Evolutionary conservation across 37 sponge, comb jelly and placozoan genomes (phyloP).

Genomic region (Cliona cf. orientalis): DNA sequence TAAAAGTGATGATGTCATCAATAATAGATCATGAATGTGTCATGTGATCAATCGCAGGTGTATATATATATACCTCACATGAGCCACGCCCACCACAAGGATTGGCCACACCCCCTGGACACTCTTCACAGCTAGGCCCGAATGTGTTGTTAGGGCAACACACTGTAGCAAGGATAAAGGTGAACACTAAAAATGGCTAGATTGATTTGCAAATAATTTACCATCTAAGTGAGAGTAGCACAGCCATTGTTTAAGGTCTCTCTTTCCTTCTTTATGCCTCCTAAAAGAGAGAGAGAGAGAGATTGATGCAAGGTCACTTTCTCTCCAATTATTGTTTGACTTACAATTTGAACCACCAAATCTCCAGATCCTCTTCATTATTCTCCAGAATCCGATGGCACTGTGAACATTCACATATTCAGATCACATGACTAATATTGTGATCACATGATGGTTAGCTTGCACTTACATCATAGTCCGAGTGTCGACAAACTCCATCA

Average conservation of each 20-base stretch:
- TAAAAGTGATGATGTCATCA: constrained; percentile 12
- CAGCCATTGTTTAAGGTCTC: constrained; percentile 71
- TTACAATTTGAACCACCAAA: constrained; percentile 93
- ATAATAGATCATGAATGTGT: too few species aligned
- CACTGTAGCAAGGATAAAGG: constrained; percentile 28
- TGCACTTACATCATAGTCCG: constrained; percentile 61
- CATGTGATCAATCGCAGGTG: background rate
- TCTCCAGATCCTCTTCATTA: constrained; percentile 86
- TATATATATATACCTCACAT: constrained; percentile 68
- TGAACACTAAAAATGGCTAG: background rate
- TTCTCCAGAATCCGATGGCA: constrained; percentile 71
- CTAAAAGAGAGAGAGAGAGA: constrained; percentile 22
- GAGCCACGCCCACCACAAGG: constrained; percentile 84
- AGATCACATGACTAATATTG: background rate
- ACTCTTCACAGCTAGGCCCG: constrained; percentile 75
- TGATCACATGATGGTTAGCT: background rate
- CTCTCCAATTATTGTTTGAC: background rate
- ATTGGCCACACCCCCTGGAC: constrained; percentile 82
- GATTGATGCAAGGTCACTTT: background rate
- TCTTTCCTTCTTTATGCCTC: constrained; percentile 42
- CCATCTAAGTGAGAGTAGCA: constrained; percentile 63
- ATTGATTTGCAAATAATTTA: background rate
- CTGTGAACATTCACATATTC: constrained; percentile 11
- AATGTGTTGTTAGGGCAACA: constrained; percentile 78
- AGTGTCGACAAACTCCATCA: constrained; percentile 63